Conservation (phyloP, 92 coral and sea anemone genomes). For the Palythoa grandis region DNA sequence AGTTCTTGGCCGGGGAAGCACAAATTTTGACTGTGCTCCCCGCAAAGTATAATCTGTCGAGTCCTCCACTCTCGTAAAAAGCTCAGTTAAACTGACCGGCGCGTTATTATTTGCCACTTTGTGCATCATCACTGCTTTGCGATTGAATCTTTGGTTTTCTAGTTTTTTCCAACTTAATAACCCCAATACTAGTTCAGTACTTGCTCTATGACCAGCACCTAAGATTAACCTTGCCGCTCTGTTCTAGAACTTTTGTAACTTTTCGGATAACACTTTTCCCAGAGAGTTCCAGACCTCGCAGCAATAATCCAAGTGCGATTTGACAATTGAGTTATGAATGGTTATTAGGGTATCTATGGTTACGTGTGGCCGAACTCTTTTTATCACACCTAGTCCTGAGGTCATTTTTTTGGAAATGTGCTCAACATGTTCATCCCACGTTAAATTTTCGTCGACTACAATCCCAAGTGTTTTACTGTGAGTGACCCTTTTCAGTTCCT, state of each 20-base stretch:
- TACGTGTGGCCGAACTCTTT: constrained; percentile 28
- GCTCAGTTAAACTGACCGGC: constrained; percentile 14
- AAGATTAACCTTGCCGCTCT: constrained; percentile 35
- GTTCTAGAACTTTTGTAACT: constrained; percentile 33
- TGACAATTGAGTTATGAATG: constrained; percentile 1
- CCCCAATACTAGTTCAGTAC: constrained; percentile 18
- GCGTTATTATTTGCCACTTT: constrained; percentile 12
- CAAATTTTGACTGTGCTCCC: constrained; percentile 19
- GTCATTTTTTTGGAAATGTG: constrained; percentile 26
- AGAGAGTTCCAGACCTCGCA: constrained; percentile 25
- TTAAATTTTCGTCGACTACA: constrained; percentile 23
- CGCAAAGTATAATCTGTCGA: constrained; percentile 2
- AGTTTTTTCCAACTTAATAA: constrained; percentile 10
- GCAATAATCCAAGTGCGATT: constrained; percentile 32
- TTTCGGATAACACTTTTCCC: constrained; percentile 22
- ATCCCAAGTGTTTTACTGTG: constrained; percentile 26
- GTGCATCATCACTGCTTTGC: constrained; percentile 30
- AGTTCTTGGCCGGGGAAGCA: constrained; percentile 12
- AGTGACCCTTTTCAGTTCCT: constrained; percentile 21
- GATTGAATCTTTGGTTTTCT: neutral
- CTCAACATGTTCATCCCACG: constrained; percentile 35
- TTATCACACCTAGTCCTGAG: constrained; percentile 26
- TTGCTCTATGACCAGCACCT: constrained; percentile 14
- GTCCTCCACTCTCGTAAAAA: constrained; percentile 24
- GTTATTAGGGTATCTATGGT: constrained; percentile 24